phyloP scores from a whole-genome alignment of 1,140 invertebrate species.

The Drosophila chauvacae region DNA sequence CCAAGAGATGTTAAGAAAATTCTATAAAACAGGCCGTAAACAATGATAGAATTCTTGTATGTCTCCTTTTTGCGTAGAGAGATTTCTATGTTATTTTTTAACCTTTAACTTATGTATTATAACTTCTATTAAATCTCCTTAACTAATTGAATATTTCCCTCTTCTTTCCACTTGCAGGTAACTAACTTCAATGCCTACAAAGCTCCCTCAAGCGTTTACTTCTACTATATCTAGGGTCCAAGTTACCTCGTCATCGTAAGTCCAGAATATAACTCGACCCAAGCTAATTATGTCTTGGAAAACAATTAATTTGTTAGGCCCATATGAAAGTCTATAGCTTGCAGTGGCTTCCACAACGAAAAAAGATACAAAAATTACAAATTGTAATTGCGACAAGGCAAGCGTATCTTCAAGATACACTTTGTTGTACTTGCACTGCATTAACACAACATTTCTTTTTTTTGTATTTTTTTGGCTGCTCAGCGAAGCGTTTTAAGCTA shows the following conservation, averaged over 20 bases:
- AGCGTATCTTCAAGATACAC: slow-evolving; percentile 69
- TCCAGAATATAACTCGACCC: slow-evolving; percentile 33
- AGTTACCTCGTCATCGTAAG: slow-evolving; percentile 14
- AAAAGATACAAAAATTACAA: slow-evolving; percentile 43
- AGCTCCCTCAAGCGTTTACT: slow-evolving; percentile 17
- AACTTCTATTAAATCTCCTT: background rate
- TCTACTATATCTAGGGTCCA: background rate
- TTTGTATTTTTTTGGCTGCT: slow-evolving; percentile 11
- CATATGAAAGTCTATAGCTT: background rate
- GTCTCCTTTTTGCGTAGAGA: background rate
- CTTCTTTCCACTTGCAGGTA: slow-evolving; percentile 60
- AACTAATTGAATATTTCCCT: slow-evolving; percentile 10
- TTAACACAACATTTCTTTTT: slow-evolving; percentile 40
- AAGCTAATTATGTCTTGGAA: slow-evolving; percentile 48
- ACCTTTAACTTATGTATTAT: too few species aligned
- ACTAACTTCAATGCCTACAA: slow-evolving; percentile 21
- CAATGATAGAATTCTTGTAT: background rate
- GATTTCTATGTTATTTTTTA: background rate
- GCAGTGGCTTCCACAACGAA: background rate
- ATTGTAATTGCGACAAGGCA: slow-evolving; percentile 65
- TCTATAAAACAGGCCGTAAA: background rate
- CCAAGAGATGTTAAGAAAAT: background rate
- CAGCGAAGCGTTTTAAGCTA: slow-evolving; percentile 54
- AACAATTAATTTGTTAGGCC: slow-evolving; percentile 53
- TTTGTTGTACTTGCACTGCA: slow-evolving; percentile 40